phyloP scores from a whole-genome alignment of 2,888 invertebrate species.

The Strigamia crassipes region DNA sequence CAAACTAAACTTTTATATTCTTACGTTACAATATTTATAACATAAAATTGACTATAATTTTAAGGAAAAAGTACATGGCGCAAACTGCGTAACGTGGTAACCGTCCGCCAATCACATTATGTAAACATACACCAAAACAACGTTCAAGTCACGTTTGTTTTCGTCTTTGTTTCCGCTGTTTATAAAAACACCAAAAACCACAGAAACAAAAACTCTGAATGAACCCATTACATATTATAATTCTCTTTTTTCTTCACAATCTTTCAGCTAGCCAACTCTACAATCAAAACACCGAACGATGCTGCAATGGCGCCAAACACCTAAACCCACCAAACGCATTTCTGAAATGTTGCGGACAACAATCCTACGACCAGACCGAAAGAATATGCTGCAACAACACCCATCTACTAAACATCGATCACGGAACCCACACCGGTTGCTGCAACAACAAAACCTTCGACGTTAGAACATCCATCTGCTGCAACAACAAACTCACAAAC shows the following conservation, averaged over 20 bases:
- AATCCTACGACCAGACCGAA: background rate
- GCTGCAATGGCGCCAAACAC: conserved; percentile 23
- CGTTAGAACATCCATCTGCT: conserved; percentile 23
- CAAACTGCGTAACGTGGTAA: too few relatives aligned
- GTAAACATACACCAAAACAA: too few relatives aligned
- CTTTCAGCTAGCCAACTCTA: conserved; percentile 35
- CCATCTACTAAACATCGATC: background rate
- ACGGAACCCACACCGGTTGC: conserved; percentile 18
- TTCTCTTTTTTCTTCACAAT: background rate
- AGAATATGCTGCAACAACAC: background rate
- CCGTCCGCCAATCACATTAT: too few relatives aligned
- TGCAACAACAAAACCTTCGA: conserved; percentile 12
- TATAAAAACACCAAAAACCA: too few relatives aligned
- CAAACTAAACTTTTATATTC: too few relatives aligned
- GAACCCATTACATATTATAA: too few relatives aligned
- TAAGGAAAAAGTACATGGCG: too few relatives aligned
- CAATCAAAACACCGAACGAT: background rate
- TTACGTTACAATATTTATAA: too few relatives aligned
- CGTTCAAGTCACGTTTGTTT: too few relatives aligned
- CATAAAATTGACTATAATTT: too few relatives aligned
- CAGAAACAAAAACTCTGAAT: too few relatives aligned
- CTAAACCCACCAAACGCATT: conserved; percentile 41
- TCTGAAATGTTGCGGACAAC: conserved; percentile 23
- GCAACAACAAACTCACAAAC: background rate
- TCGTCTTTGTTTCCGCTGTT: too few relatives aligned